Percentiles rank a stretch among this genome's conserved stretches.
phyloP scores from a whole-genome alignment of 2,797 vertebrate species.

The Caiman crocodilus region DNA sequence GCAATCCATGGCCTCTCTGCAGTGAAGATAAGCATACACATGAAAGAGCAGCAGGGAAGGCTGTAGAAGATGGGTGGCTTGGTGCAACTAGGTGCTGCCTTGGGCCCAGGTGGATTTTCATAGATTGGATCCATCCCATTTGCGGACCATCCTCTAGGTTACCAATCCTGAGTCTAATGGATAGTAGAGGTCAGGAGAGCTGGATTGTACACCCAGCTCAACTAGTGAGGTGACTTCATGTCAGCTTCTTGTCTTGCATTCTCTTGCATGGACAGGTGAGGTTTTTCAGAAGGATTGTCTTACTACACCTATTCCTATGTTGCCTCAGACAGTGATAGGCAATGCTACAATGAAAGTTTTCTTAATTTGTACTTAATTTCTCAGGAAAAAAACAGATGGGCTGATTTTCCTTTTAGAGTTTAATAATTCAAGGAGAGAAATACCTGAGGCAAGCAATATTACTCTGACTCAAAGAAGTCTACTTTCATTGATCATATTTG shows the following conservation, averaged over 20 bases:
- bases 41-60: too few relatives aligned
- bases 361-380: constrained; percentile 31
- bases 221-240: neutral
- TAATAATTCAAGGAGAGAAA: neutral
- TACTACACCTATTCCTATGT: too few relatives aligned
- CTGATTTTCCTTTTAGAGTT: constrained; percentile 7
- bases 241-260: neutral
- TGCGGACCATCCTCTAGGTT: too few relatives aligned
- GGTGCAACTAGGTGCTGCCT: too few relatives aligned
- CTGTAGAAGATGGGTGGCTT: too few relatives aligned
- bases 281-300: neutral
- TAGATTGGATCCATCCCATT: too few relatives aligned
- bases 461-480: constrained; percentile 22
- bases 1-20: too few relatives aligned
- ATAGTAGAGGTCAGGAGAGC: neutral
- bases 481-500: constrained; percentile 64
- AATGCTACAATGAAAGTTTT: neutral
- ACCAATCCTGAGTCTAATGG: neutral
- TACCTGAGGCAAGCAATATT: neutral
- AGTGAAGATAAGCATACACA: too few relatives aligned
- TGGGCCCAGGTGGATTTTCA: too few relatives aligned
- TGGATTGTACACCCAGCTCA: neutral
- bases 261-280: neutral
- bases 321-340: too few relatives aligned
- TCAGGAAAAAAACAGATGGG: constrained; percentile 16